Evolutionary conservation across 2,797 vertebrate species (phyloP).

Genomic region (Octomys mimax): DNA sequence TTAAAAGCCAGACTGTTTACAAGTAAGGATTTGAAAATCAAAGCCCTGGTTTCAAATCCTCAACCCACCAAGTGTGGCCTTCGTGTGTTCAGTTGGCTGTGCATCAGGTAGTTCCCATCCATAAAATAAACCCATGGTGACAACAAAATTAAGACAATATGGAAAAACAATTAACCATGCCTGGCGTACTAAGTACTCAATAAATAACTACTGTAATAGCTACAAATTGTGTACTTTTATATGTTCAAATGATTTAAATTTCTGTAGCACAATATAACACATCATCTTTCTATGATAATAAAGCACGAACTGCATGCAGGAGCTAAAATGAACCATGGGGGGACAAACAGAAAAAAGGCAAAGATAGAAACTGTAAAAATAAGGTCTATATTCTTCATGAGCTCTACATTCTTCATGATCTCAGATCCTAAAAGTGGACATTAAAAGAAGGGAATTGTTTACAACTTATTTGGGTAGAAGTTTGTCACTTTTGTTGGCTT

Average conservation of each 20-base stretch:
- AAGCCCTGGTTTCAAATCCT: background rate
- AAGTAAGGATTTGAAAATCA: background rate
- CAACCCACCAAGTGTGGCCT: background rate
- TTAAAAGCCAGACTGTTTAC: background rate
- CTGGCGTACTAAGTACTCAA: background rate
- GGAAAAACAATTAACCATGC: background rate
- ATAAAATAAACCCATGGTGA: background rate
- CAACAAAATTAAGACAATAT: background rate
- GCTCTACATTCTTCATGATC: background rate
- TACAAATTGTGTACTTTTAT: background rate
- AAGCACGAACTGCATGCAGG: background rate
- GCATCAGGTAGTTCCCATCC: background rate
- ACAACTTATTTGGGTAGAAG: background rate
- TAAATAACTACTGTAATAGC: background rate
- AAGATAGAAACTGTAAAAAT: background rate
- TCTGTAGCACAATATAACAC: background rate
- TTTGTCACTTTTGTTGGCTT: background rate
- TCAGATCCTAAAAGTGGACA: background rate
- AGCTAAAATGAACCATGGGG: background rate
- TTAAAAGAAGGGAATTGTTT: background rate
- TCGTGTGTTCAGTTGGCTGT: background rate
- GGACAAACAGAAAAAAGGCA: background rate
- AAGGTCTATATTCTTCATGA: background rate
- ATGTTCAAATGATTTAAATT: slow-evolving; percentile 1
- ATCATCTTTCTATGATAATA: background rate